phyloP scores from a whole-genome alignment of 2,888 invertebrate species.

The Aleiodes leptofemur region DNA sequence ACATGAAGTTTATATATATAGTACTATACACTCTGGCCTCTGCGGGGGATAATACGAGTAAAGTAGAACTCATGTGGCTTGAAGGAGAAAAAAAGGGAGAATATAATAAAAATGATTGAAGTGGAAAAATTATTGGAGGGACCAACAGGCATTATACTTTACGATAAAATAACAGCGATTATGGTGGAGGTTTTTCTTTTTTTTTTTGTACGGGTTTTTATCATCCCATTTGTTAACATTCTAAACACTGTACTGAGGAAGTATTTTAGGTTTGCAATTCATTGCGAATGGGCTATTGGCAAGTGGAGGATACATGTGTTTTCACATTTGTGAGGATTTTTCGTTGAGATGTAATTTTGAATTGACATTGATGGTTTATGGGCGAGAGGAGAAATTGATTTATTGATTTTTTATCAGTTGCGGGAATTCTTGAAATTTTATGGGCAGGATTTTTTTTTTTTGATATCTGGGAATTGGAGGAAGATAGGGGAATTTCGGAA shows the following conservation, averaged over 20 bases:
- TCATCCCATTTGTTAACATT: constrained; percentile 11
- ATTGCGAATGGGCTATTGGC: too few relatives aligned
- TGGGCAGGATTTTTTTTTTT: too few relatives aligned
- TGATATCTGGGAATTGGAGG: too few relatives aligned
- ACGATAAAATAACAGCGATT: constrained; percentile 72
- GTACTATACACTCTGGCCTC: constrained; percentile 39
- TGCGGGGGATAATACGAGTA: constrained; percentile 65
- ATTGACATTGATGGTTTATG: too few relatives aligned
- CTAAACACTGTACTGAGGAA: not conserved
- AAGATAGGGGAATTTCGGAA: too few relatives aligned
- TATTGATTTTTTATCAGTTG: too few relatives aligned
- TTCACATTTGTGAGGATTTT: too few relatives aligned
- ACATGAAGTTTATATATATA: constrained; percentile 41
- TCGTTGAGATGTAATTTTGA: too few relatives aligned
- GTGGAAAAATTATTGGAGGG: constrained; percentile 28
- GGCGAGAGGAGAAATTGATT: too few relatives aligned
- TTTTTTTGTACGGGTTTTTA: constrained; percentile 7
- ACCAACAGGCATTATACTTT: constrained; percentile 65
- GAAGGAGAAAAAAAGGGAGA: constrained; percentile 57
- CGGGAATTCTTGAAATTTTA: too few relatives aligned
- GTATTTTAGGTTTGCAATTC: not conserved
- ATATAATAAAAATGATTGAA: constrained; percentile 15
- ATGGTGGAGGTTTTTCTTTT: constrained; percentile 51
- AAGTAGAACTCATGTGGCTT: constrained; percentile 66
- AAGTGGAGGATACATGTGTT: too few relatives aligned